Conservation (phyloP, 2,113 vertebrate species). For the Gorilla gorilla region DNA sequence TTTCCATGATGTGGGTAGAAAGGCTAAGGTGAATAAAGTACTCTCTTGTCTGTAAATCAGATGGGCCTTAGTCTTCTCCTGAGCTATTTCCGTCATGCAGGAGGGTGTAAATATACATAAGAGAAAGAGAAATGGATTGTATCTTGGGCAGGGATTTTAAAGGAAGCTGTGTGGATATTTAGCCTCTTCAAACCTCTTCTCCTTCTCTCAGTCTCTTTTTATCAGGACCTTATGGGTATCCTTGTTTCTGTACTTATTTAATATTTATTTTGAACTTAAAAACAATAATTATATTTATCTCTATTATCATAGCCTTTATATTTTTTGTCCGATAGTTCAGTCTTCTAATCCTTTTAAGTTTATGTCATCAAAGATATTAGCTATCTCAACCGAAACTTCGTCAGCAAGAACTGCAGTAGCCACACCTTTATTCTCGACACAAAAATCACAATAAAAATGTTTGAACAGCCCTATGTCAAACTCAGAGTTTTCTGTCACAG, state of each 20-base stretch:
- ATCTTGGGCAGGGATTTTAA: background rate
- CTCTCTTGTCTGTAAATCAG: background rate
- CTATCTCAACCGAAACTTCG: background rate
- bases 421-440: background rate
- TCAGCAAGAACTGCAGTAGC: background rate
- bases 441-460: background rate
- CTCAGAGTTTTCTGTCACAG: background rate
- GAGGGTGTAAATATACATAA: background rate
- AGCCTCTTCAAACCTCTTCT: background rate
- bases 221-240: background rate
- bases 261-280: background rate
- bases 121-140: background rate
- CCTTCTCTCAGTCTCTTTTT: background rate
- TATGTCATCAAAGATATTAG: background rate
- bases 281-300: background rate
- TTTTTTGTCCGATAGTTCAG: background rate
- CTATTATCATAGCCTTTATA: background rate
- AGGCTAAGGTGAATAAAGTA: background rate
- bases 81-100: background rate
- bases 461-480: background rate
- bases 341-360: background rate
- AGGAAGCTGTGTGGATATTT: background rate
- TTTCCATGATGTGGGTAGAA: background rate
- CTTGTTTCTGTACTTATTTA: background rate
- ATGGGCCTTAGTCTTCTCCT: background rate